phyloP scores from a whole-genome alignment of 2,888 invertebrate genomes.

The Lycaena phlaeas region DNA sequence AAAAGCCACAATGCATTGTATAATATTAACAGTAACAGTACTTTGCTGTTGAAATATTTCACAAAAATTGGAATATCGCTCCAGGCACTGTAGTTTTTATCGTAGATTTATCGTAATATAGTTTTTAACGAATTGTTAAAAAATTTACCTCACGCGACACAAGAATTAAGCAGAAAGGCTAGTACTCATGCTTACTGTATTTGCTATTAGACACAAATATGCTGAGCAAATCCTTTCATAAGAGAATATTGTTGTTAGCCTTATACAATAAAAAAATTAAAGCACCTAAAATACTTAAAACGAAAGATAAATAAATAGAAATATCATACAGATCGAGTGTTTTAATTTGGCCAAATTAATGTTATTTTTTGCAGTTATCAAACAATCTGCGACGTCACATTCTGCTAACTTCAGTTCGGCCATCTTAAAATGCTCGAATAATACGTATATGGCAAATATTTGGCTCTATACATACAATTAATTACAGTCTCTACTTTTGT shows the following conservation, averaged over 20 bases:
- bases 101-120: conserved; percentile 24
- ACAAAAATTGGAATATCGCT: conserved; percentile 47
- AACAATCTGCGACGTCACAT: too few species aligned
- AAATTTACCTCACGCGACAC: conserved; percentile 28
- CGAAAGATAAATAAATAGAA: conserved; percentile 52
- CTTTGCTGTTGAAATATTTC: conserved; percentile 40
- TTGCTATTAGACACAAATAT: conserved; percentile 55
- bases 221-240: conserved; percentile 54
- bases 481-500: too few species aligned
- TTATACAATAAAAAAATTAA: conserved; percentile 17
- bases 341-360: too few species aligned
- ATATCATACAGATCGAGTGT: too few species aligned
- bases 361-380: too few species aligned
- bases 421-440: background rate
- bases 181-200: conserved; percentile 55
- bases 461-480: conserved; percentile 59
- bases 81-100: conserved; percentile 52
- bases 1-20: conserved; percentile 58
- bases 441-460: conserved; percentile 69
- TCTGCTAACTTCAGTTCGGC: too few species aligned
- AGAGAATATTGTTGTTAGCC: conserved; percentile 17
- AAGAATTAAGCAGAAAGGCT: conserved; percentile 38
- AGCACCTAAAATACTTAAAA: conserved; percentile 31
- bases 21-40: conserved; percentile 46
- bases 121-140: conserved; percentile 33